Base-by-base conservation (phyloP, 2,113 vertebrate genomes). In the Rynchops niger region DNA sequence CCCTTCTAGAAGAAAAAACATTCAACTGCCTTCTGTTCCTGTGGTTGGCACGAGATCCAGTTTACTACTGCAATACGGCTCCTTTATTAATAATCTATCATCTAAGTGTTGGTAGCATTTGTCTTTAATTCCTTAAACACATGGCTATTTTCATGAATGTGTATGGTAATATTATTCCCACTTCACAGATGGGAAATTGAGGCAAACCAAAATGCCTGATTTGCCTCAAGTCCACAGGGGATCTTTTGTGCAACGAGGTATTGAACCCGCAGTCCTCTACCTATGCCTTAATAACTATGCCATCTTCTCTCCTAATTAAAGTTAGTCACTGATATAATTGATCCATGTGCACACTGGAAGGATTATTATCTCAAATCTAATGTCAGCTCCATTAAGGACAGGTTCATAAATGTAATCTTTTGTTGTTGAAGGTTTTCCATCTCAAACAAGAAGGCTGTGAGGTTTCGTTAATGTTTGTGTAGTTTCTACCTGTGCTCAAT, bases 171-270 rank as follows among this genome's bases (percentile, higher is more conserved):
- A 13, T 43, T 82, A 25, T 88, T 94, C 62, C 87, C 95, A 91
- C 42, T 73, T 62, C 59, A 65, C 29, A 42, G 53, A 34, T 12
- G 43, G 80, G 95, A 95, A 91, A 61, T 42, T 88, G 87, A 92
- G 90, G 82, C 70, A 91, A 93, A 93, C 87, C 90, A 85, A 93
- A 96, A 79, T 49, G 40, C 62, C 42, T 29, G n/a, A 71, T 88
- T 76, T 61, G n/a, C 67, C 56, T 95, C 84, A 50, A 76, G 73
- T 43, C 72, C 61, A 25, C 79, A 59, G 80, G 65, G 74, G 25
- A 78, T 59, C 83, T 73, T 93, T 72, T 85, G 58, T 85, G 69
- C 63, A 53, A 10, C 7, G 27, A 93, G 43, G 45, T 81, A 25
- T 55, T 91, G 87, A 91, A 91, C 70, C 69, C 63, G 43, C 65